These are phyloP conservation scores for Oceanites oceanicus DNA, from an alignment of 2,113 vertebrate genomes.

Conservation along the genomic window DNA sequence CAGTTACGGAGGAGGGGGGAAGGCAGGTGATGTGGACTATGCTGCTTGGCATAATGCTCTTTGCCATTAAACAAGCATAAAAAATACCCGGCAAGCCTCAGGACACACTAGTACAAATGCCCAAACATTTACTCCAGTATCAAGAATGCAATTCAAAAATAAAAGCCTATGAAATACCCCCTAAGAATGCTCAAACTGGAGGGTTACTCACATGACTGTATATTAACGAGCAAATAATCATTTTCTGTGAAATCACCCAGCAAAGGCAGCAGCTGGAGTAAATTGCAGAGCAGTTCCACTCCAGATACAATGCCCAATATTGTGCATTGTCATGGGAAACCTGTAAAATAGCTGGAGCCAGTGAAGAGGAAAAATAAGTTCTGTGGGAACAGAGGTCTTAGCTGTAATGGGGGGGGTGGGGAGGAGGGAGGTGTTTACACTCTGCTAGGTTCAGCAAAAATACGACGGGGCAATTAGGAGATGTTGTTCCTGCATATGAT, in stretches of 20 bases:
- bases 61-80: neutral
- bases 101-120: neutral
- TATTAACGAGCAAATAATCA: neutral
- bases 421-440: neutral
- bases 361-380: neutral
- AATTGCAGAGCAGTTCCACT: neutral
- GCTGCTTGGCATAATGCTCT: neutral
- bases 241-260: neutral
- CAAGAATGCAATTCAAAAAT: neutral
- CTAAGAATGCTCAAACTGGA: neutral
- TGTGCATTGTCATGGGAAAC: neutral
- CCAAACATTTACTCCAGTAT: neutral
- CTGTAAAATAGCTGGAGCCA: neutral
- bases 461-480: neutral
- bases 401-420: neutral
- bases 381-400: neutral
- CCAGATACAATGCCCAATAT: neutral
- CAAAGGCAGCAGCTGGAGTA: neutral
- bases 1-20: neutral
- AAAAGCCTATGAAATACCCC: neutral
- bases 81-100: neutral
- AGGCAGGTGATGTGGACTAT: neutral
- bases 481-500: neutral
- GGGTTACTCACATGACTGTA: neutral
- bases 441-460: neutral